Evolutionary conservation across 2,888 invertebrate genomes (phyloP), one percentile per base, ranked within the genome.

Genomic region (Heliconius ethilla): DNA sequence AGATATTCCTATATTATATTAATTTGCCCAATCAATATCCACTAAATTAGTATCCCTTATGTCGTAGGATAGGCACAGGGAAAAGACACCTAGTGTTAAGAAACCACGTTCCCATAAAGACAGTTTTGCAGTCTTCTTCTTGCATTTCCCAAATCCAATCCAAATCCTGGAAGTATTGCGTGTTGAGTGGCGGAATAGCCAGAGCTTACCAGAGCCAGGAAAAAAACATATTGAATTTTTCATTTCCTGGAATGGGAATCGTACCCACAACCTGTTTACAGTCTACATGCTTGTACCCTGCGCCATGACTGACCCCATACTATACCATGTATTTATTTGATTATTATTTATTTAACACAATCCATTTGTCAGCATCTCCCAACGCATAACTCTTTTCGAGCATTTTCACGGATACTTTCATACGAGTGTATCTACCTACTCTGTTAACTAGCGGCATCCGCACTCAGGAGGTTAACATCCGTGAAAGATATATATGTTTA

Each of bases 401-500:
- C 63, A 45, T 62, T 74, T 74, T 45, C 62, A 77, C 75, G 74
- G 40, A 18, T 76, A 40, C 63, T 77, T 75, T 75, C 65, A 75
- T 78, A 78, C 75, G 70, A 78, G 66, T 76, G 75, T 75, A 75
- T 11, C 25, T 65, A 75, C n/a, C 27, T 65, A 74, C 27, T 62
- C 27, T 72, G 73, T 79, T 81, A 79, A 81, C 76, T 79, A 78
- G 78, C 67, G 75, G 74, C 70, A 78, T 75, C 79, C 74, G 51
- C 77, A 79, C 78, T 78, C 75, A 75, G 72, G 63, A 67, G 77
- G 65, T 78, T 75, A 77, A 73, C 76, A 67, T 69, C 75, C 77
- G 77, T 81, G 79, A n/a, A 79, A 81, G 81, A 81, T 79, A 78
- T 81, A 81, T 81, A 67, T 78, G 78, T 81, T 81, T 76, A 74